phyloP scores from a whole-genome alignment of 1,140 invertebrate species.

The Lethrus apterus region DNA sequence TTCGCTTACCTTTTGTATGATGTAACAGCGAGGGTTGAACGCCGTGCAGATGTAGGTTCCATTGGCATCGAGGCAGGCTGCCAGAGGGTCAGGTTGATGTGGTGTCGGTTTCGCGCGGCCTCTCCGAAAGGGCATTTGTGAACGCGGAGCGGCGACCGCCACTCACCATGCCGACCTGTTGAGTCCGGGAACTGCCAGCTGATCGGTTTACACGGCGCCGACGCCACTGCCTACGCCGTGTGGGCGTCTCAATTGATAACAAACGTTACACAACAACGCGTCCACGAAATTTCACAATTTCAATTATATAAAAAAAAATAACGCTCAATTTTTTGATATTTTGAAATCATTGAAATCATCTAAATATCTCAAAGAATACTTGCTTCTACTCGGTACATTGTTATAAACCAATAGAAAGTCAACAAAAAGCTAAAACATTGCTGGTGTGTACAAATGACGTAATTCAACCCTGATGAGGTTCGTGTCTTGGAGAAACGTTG shows the following conservation, averaged over 20 bases:
- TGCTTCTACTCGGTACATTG: too few species aligned
- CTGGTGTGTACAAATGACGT: too few species aligned
- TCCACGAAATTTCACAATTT: too few species aligned
- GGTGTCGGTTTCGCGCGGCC: conserved; percentile 20
- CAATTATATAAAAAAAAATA: too few species aligned
- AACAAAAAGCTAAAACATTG: too few species aligned
- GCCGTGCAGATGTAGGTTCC: conserved; percentile 54
- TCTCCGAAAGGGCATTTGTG: conserved; percentile 30
- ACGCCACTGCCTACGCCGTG: conserved; percentile 18
- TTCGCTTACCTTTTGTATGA: conserved; percentile 53
- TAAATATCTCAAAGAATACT: too few species aligned
- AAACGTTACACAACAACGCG: too few species aligned
- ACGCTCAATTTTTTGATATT: too few species aligned
- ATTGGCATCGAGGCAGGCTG: conserved; percentile 48
- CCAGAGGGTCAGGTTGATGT: conserved; percentile 38
- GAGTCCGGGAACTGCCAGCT: conserved; percentile 38
- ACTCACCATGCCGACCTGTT: conserved; percentile 41
- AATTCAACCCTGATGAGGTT: too few species aligned
- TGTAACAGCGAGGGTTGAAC: conserved; percentile 52
- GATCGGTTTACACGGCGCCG: conserved; percentile 27
- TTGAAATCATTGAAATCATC: too few species aligned
- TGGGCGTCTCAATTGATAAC: conserved; percentile 14
- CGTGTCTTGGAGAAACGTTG: too few species aligned
- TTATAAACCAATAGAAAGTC: too few species aligned
- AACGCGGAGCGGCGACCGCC: conserved; percentile 21